A percentile compares a stretch with the other conserved stretches of the same genome.
phyloP scores from a whole-genome alignment of 2,888 invertebrate genomes.

The Ichneumon xanthorius region DNA sequence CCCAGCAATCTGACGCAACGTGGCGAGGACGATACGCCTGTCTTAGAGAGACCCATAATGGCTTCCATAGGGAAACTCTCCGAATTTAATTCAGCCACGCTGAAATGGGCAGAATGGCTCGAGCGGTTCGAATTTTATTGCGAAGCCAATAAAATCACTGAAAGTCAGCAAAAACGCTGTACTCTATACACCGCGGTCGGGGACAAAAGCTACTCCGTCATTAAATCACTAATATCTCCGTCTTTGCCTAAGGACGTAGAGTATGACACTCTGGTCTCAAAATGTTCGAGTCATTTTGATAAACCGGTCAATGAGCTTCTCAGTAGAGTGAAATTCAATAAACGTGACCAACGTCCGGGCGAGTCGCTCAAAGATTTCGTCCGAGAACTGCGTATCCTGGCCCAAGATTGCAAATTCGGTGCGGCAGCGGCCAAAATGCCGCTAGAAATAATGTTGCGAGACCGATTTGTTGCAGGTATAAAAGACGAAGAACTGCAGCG shows the following conservation, averaged over 20 bases:
- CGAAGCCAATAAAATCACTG: slow-evolving; percentile 4
- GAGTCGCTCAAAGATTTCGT: slow-evolving; percentile 43
- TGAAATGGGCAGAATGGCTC: background rate
- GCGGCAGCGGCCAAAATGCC: slow-evolving; percentile 16
- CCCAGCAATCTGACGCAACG: background rate
- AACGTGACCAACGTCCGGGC: slow-evolving; percentile 37
- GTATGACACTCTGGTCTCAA: slow-evolving; percentile 19
- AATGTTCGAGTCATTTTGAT: slow-evolving; percentile 38
- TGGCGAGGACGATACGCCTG: background rate
- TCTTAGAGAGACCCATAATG: background rate
- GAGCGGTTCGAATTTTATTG: background rate
- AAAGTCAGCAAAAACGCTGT: slow-evolving; percentile 4
- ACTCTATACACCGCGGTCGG: slow-evolving; percentile 28
- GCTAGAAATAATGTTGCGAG: slow-evolving; percentile 43
- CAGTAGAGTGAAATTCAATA: slow-evolving; percentile 39
- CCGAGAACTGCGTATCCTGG: slow-evolving; percentile 24
- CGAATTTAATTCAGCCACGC: background rate
- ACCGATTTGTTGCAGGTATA: slow-evolving; percentile 32
- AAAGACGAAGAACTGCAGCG: slow-evolving; percentile 38
- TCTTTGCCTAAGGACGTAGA: slow-evolving; percentile 13
- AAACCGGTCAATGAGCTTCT: slow-evolving; percentile 33
- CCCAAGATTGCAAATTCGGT: slow-evolving; percentile 37
- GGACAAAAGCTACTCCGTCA: slow-evolving; percentile 19
- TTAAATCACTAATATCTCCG: slow-evolving; percentile 38
- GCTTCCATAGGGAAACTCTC: background rate